These are phyloP conservation scores for Andricus grossulariae DNA, from an alignment of 1,140 invertebrate species.

Conservation along the genomic window DNA sequence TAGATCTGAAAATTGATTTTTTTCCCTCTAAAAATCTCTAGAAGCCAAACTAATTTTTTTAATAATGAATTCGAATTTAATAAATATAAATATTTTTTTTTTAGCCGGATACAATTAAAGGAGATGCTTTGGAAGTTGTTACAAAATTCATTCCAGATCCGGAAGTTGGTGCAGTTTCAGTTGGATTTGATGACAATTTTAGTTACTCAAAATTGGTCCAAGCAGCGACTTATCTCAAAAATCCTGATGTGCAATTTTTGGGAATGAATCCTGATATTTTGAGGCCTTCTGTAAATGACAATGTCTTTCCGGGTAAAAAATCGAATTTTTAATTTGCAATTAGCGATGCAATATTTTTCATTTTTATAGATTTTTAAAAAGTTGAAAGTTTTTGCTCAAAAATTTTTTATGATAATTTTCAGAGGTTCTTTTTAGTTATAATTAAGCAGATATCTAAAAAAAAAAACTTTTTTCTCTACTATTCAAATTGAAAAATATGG, in stretches of 20 bases:
- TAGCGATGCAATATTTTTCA: too few species aligned
- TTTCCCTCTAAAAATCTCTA: too few species aligned
- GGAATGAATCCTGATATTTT: conserved; percentile 84
- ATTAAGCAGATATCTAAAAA: too few species aligned
- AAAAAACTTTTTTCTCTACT: too few species aligned
- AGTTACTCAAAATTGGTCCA: conserved; percentile 93
- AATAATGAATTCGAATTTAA: background rate
- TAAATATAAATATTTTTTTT: conserved; percentile 50
- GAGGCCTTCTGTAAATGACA: conserved; percentile 62
- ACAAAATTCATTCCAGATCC: conserved; percentile 79
- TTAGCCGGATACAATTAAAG: conserved; percentile 77
- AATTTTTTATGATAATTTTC: too few species aligned
- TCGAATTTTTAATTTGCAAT: background rate
- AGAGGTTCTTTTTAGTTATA: too few species aligned
- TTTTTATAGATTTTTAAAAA: too few species aligned
- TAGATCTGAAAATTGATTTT: too few species aligned
- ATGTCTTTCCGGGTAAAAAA: conserved; percentile 60
- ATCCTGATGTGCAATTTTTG: conserved; percentile 88
- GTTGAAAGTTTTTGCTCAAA: too few species aligned
- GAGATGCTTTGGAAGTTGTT: conserved; percentile 67
- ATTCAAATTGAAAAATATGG: too few species aligned
- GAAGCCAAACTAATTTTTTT: too few species aligned
- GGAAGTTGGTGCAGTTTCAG: conserved; percentile 92
- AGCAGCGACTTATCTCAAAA: conserved; percentile 88
- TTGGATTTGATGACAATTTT: conserved; percentile 94